These are phyloP conservation scores for Mareca penelope DNA, from an alignment of 2,797 vertebrate species.

Conservation along the genomic window DNA sequence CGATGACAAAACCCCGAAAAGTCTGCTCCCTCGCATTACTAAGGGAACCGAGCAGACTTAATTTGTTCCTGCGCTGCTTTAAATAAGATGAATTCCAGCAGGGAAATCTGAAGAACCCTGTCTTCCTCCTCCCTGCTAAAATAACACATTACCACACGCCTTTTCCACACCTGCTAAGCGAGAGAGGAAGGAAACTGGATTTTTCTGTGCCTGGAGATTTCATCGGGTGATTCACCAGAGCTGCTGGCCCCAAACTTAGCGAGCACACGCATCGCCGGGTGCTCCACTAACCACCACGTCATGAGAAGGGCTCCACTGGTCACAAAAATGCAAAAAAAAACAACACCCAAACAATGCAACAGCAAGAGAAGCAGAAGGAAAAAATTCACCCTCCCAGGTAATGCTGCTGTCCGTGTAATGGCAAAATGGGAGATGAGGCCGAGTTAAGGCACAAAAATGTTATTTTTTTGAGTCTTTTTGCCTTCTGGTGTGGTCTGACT, in stretches of 20 bases:
- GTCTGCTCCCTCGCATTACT: not conserved
- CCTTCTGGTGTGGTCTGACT: too few relatives aligned
- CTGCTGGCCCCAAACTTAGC: too few relatives aligned
- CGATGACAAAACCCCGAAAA: not conserved
- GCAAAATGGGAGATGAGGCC: not conserved
- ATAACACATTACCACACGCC: too few relatives aligned
- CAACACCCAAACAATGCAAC: not conserved
- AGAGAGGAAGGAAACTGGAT: not conserved
- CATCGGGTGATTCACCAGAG: not conserved
- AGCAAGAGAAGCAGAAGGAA: not conserved
- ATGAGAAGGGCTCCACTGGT: too few relatives aligned
- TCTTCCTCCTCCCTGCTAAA: not conserved
- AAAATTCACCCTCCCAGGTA: not conserved
- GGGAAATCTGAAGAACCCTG: not conserved
- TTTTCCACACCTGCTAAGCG: rapidly evolving
- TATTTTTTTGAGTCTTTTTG: not conserved
- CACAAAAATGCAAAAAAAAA: not conserved
- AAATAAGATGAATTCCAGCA: not conserved
- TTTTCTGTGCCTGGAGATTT: not conserved
- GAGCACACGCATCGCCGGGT: too few relatives aligned
- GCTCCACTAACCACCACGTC: too few relatives aligned
- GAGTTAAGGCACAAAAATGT: not conserved
- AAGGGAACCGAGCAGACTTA: not conserved
- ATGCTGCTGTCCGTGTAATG: not conserved
- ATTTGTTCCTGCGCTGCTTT: not conserved